A percentile compares a stretch with the other conserved stretches of the same genome.
These are phyloP conservation scores for Sebastes umbrosus DNA, from an alignment of 2,797 vertebrate species.

Conservation along the genomic window DNA sequence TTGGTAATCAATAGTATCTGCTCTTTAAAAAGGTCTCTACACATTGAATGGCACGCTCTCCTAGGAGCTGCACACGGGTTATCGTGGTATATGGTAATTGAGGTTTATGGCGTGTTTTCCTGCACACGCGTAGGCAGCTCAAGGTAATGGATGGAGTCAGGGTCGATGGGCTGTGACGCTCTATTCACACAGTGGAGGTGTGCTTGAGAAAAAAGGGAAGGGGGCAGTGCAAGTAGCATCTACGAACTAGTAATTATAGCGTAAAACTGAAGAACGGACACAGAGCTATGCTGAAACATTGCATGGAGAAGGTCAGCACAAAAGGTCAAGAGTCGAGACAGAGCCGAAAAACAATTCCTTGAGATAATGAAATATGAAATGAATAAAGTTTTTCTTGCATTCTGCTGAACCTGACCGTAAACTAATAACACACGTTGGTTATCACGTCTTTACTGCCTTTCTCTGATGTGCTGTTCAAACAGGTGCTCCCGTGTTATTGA, in stretches of 20 bases:
- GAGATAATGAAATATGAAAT: background rate
- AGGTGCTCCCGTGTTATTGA: background rate
- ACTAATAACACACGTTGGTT: background rate
- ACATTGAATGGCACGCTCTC: constrained; percentile 48
- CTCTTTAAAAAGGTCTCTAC: constrained; percentile 73
- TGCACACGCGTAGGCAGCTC: constrained; percentile 32
- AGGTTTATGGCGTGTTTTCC: constrained; percentile 50
- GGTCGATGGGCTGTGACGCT: constrained; percentile 29
- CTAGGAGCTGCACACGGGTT: constrained; percentile 46
- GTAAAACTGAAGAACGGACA: constrained; percentile 9
- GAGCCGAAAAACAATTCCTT: background rate
- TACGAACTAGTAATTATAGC: constrained; percentile 29
- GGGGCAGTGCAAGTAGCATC: background rate
- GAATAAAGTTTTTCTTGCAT: background rate
- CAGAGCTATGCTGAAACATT: background rate
- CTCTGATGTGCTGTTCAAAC: constrained; percentile 40
- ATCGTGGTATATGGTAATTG: constrained; percentile 61
- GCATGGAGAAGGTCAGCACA: background rate
- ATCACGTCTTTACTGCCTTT: background rate
- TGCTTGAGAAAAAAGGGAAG: constrained; percentile 5
- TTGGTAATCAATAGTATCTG: constrained; percentile 80
- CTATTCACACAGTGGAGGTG: constrained; percentile 33
- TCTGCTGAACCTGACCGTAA: background rate
- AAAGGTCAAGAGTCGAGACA: background rate
- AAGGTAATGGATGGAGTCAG: constrained; percentile 59